phyloP scores from a whole-genome alignment of 2,113 vertebrate genomes.

The Camelus bactrianus region DNA sequence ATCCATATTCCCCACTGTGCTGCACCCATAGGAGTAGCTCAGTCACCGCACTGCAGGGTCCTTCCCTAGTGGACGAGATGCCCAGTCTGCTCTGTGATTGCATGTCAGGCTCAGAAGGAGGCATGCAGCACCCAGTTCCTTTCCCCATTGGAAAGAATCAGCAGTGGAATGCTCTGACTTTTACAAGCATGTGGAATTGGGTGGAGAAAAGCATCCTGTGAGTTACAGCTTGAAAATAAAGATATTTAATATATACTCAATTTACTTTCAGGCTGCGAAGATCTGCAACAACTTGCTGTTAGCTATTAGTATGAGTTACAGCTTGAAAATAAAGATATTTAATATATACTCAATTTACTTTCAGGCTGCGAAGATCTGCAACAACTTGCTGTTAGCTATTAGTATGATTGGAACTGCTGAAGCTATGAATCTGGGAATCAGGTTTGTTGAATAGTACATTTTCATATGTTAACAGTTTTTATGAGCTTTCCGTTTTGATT shows the following conservation, averaged over 20 bases:
- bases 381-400: conserved; percentile 99
- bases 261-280: conserved; percentile 94
- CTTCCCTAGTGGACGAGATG: not conserved
- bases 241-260: conserved; percentile 64
- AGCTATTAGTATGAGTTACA: conserved; percentile 94
- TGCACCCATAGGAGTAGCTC: not conserved
- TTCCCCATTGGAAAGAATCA: not conserved
- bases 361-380: conserved; percentile 99
- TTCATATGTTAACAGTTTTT: conserved; percentile 71
- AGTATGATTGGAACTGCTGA: conserved; percentile 99
- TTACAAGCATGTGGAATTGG: not conserved
- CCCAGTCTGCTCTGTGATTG: not conserved
- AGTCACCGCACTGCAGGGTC: not conserved
- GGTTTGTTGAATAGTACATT: conserved; percentile 88
- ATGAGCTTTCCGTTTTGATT: conserved; percentile 65
- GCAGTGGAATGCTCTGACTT: not conserved
- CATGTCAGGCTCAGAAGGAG: not conserved
- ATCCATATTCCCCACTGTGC: not conserved
- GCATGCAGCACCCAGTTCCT: not conserved
- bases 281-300: conserved; percentile 99
- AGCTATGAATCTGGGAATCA: conserved; percentile 99
- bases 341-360: conserved; percentile 77
- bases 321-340: conserved; percentile 47
- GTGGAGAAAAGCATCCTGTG: conserved; percentile 25
- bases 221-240: conserved; percentile 1